Evolutionary conservation across 2,888 invertebrate species (phyloP).

Genomic region (Azorinus chamasolen): DNA sequence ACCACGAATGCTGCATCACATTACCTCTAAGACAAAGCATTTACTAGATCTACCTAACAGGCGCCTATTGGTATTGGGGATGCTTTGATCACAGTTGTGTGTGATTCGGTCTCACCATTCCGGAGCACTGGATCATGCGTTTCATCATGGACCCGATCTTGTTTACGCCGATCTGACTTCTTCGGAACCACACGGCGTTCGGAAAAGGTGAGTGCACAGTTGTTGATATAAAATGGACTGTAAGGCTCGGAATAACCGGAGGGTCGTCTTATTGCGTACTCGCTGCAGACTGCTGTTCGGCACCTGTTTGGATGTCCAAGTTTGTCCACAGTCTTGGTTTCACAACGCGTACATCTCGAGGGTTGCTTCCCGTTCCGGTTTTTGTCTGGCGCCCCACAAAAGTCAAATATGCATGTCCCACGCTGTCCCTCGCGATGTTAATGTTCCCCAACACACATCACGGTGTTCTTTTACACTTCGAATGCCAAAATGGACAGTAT

Average conservation of each 20-base stretch:
- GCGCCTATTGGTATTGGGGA: too few relatives aligned
- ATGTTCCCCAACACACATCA: conserved; percentile 50
- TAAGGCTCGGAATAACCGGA: conserved; percentile 10
- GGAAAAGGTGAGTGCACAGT: conserved; percentile 16
- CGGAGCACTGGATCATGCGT: too few relatives aligned
- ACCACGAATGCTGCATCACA: too few relatives aligned
- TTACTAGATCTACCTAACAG: too few relatives aligned
- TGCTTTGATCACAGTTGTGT: too few relatives aligned
- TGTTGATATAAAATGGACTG: conserved; percentile 42
- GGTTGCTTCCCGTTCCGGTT: conserved; percentile 43
- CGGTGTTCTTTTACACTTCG: conserved; percentile 34
- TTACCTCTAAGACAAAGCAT: too few relatives aligned
- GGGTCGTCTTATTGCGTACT: conserved; percentile 28
- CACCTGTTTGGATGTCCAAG: conserved; percentile 2
- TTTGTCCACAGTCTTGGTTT: conserved; percentile 49
- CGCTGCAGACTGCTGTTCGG: conserved; percentile 31
- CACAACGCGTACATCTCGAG: conserved; percentile 33
- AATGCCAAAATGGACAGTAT: conserved; percentile 44
- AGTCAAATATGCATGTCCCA: conserved; percentile 36
- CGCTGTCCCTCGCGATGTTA: conserved; percentile 4
- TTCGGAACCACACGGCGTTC: conserved; percentile 34
- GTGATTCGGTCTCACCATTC: too few relatives aligned
- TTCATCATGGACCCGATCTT: conserved; percentile 25
- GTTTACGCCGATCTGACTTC: conserved; percentile 29
- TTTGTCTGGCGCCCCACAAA: conserved; percentile 46